phyloP scores from a whole-genome alignment of 2,888 invertebrate species.

The Tachina lurida region DNA sequence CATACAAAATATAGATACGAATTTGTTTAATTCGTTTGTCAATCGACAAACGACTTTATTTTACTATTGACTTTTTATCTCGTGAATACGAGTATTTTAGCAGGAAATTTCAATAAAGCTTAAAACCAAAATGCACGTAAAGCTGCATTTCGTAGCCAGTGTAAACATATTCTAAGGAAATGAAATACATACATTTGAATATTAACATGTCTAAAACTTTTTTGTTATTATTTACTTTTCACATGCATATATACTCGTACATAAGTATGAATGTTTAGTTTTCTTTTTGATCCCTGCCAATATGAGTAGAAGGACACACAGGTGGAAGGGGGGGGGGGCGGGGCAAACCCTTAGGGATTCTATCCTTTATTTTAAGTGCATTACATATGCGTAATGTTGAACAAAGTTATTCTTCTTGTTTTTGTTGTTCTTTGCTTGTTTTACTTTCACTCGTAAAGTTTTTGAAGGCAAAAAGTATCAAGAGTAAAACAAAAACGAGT shows the following conservation, averaged over 20 bases:
- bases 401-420: constrained; percentile 34
- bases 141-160: not conserved
- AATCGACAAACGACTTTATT: too few relatives aligned
- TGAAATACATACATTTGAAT: not conserved
- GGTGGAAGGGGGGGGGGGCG: not conserved
- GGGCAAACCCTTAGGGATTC: constrained; percentile 37
- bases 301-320: not conserved
- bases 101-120: too few relatives aligned
- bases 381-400: constrained; percentile 66
- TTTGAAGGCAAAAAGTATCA: constrained; percentile 24
- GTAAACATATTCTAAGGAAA: not conserved
- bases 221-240: constrained; percentile 28
- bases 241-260: too few relatives aligned
- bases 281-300: constrained; percentile 18
- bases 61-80: too few relatives aligned
- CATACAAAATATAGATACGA: too few relatives aligned
- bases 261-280: constrained; percentile 9
- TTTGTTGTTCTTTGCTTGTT: constrained; percentile 33
- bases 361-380: constrained; percentile 65
- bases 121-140: too few relatives aligned
- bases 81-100: too few relatives aligned
- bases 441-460: constrained; percentile 66
- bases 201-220: constrained; percentile 42
- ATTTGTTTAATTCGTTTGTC: too few relatives aligned
- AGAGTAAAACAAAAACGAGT: constrained; percentile 11